Base-by-base conservation (phyloP, 2,888 invertebrate species). In the Sabatieria punctata region DNA sequence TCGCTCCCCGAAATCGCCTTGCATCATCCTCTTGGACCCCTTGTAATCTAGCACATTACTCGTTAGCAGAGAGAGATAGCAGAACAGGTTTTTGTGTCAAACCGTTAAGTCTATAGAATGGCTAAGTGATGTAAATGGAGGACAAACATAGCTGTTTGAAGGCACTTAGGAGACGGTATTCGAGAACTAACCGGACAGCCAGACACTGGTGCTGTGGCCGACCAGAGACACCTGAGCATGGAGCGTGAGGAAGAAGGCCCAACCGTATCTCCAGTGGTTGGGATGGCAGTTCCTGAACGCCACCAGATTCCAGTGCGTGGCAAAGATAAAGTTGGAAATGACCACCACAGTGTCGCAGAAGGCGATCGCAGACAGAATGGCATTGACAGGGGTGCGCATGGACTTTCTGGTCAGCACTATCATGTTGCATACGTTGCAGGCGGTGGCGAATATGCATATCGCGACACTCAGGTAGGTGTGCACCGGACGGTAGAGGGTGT, bases 201-300 rank as follows among this genome's bases (percentile, higher is more conserved):
- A 38, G n/a, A 38, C 15, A 38, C 38, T 38, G 38, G 38, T 21
- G 38, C 8, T 38, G 38, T 38, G 38, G n/a, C 61, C 61, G 2
- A 64, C 60, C n/a, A 67, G 59, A 25, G 61, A 58, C 50, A 65
- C 65, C 50, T 62, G 65, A 18, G 63, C 64, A 50, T 66, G 64
- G 46, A 68, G 64, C 37, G 66, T 49, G 19, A 65, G 55, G 49
- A 65, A 65, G 43, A 55, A 51, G 19, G 64, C 63, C 65, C 66
- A 68, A 38, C 53, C 53, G 30, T 57, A 55, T 18, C 57, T 56
- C 19, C 54, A 45, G 15, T 38, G n/a, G 6, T 15, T 4, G 4
- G 22, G n/a, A 4, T 22, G 6, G 22, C 45, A 45, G 24, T 21
- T 13, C 42, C 23, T 30, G 15, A 18, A n/a, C 8, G 45, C 45